These are phyloP conservation scores for Drosophila nasuta DNA, from an alignment of 1,140 invertebrate species.

Conservation along the genomic window DNA sequence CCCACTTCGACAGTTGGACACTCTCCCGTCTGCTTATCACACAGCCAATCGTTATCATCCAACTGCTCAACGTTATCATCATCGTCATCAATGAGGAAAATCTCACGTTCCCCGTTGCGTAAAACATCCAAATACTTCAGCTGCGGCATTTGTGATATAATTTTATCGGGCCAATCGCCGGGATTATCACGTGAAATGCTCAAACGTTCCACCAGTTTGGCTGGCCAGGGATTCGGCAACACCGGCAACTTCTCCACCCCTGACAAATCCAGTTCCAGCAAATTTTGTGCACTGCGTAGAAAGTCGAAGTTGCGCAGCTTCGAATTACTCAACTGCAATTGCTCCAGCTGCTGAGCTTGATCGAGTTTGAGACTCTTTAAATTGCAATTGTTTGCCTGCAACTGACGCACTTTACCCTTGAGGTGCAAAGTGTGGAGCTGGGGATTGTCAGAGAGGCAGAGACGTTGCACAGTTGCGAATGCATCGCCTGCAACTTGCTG, in stretches of 20 bases:
- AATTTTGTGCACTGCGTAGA: conserved; percentile 43
- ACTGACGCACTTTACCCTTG: conserved; percentile 20
- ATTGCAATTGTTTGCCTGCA: conserved; percentile 52
- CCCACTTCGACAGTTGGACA: conserved; percentile 26
- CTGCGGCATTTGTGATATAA: conserved; percentile 49
- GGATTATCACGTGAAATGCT: conserved; percentile 52
- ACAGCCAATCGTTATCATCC: conserved; percentile 40
- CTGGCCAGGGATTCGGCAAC: conserved; percentile 42
- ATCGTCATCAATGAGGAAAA: conserved; percentile 62
- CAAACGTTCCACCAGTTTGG: conserved; percentile 47
- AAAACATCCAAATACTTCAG: conserved; percentile 52
- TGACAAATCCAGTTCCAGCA: conserved; percentile 61
- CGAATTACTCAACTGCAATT: conserved; percentile 52
- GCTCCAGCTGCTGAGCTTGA: conserved; percentile 41
- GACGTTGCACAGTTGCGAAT: conserved; percentile 28
- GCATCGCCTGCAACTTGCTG: conserved; percentile 34
- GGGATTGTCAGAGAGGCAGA: conserved; percentile 51
- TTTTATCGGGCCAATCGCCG: conserved; percentile 31
- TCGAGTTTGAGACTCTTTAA: conserved; percentile 38
- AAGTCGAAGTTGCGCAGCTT: conserved; percentile 51
- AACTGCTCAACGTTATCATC: conserved; percentile 43
- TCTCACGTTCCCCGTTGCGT: conserved; percentile 43
- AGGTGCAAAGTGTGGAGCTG: conserved; percentile 36
- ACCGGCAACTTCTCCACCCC: conserved; percentile 44
- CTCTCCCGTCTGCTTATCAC: conserved; percentile 23